Evolutionary conservation across 2,888 invertebrate species (phyloP), one percentile per base, ranked within the genome.

Genomic region (Choristoneura rosaceana): DNA sequence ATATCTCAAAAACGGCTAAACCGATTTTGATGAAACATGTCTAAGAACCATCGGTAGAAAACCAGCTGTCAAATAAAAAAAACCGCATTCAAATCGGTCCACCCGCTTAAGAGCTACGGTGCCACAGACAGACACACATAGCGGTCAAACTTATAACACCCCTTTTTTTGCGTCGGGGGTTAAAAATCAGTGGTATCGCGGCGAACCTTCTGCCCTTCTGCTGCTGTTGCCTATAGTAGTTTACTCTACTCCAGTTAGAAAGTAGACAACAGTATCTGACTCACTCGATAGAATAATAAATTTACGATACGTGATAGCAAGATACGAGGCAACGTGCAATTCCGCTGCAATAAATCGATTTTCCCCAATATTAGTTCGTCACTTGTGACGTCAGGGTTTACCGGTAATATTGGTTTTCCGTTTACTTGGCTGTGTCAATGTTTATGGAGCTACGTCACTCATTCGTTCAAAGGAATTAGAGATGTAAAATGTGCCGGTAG

Each of bases 221-320:
- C 25, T 1, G 25, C 25, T 25, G 25, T 25, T 25, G 25, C 25
- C 1, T 25, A 25, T 25, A 25, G 25, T 25, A 25, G 25, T 25
- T 25, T 25, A 25, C 25, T 43, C 43, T 43, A 17, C 52, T 52
- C n/a, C 52, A 17, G 34, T 7, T 34, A 34, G 4, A 7, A 34
- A 14, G 55, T 55, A 10, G 55, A 25, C 12, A 55, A 25, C 55
- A n/a, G n/a, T 25, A 2, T 25, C 25, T 25, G 55, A 55, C 12
- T 55, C 55, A 55, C 55, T 12, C n/a, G 7, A 12, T 25, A 3
- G 55, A 17, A 7, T 55, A 55, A 55, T 55, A 55, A 55, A 25
- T 55, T 64, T 64, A 64, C 64, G 64, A 64, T 50, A 50, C 50
- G n/a, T 25, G 64, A 64, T 50, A 50, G 45, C 45, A 4, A 34